Evolutionary conservation across 2,888 invertebrate species (phyloP), one percentile per base, ranked within the genome.

Genomic region (Anodontia alba): DNA sequence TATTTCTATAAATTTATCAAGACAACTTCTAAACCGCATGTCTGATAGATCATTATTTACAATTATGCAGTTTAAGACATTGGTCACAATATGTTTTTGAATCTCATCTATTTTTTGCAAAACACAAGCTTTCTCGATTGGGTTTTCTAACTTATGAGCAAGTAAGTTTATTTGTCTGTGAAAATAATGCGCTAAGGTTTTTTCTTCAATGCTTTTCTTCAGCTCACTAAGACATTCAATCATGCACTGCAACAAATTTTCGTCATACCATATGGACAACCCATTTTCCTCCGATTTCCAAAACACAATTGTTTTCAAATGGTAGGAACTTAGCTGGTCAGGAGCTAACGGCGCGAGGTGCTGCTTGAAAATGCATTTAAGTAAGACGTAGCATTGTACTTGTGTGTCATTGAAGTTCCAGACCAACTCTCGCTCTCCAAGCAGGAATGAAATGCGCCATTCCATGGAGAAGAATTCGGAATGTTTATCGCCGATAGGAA

Each of bases 231-330:
- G 42, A 33, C 73, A 78, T 10, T 12, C 42, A 7, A 26, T 7
- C 26, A 73, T 38, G 33, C 78, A 68, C 1, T 26, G 51, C 26
- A 78, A 12, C 8, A 78, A 23, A 26, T 68, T 73, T 3, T 54
- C 51, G 1, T 66, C 62, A 10, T 10, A 29, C 68, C 68, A 78
- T 15, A 29, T 10, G 1, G 67, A 73, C 54, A 73, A 10, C 7
- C 78, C 78, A 17, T 51, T 12, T 15, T 73, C 62, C 42, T 78
- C 78, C 1, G 78, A 73, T 17, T 67, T n/a, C 78, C 78, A 78
- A 29, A 78, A 78, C 15, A 78, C 51, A 1, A 68, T 20, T 8
- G 78, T 78, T 51, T 78, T 78, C 29, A 78, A 12, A 42, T 78
- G 66, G 17, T 78, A 78, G n/a, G n/a, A n/a, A n/a, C n/a, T n/a